Evolutionary conservation across 2,888 invertebrate species (phyloP).

Genomic region (Hypsopygia costalis): DNA sequence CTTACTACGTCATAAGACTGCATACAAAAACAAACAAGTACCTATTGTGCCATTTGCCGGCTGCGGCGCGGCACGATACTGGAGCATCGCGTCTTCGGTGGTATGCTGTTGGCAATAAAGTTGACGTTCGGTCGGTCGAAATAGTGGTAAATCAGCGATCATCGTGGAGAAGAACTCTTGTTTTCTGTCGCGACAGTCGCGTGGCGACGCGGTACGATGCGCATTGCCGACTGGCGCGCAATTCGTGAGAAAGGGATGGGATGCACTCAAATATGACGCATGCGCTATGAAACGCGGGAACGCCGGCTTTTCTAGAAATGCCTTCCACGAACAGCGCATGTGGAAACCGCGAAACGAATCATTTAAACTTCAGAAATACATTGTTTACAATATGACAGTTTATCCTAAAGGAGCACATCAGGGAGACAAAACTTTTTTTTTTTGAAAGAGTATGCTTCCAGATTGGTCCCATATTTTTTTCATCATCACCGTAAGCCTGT

Average conservation of each 20-base stretch:
- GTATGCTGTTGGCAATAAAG: constrained; percentile 31
- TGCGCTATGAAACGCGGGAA: constrained; percentile 70
- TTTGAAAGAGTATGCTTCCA: too few species aligned
- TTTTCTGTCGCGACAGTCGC: constrained; percentile 39
- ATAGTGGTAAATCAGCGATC: constrained; percentile 60
- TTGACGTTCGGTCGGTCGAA: constrained; percentile 40
- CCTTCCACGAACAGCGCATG: constrained; percentile 40
- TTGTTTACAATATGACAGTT: background rate
- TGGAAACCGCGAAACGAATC: constrained; percentile 19
- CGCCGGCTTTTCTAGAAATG: constrained; percentile 58
- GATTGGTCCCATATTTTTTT: too few species aligned
- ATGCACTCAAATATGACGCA: constrained; percentile 41
- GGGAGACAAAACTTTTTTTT: too few species aligned
- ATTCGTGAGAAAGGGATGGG: constrained; percentile 54
- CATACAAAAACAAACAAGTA: constrained; percentile 42
- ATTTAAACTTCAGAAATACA: constrained; percentile 1
- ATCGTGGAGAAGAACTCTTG: constrained; percentile 43
- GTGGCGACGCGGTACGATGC: constrained; percentile 51
- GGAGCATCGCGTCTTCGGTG: constrained; percentile 23
- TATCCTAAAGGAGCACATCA: too few species aligned
- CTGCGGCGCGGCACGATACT: constrained; percentile 29
- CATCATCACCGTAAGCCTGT: too few species aligned
- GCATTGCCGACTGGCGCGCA: constrained; percentile 66
- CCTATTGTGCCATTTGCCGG: constrained; percentile 49
- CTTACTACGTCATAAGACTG: constrained; percentile 47